Base-by-base conservation (phyloP, 2,113 vertebrate genomes). In the Apteryx owenii region DNA sequence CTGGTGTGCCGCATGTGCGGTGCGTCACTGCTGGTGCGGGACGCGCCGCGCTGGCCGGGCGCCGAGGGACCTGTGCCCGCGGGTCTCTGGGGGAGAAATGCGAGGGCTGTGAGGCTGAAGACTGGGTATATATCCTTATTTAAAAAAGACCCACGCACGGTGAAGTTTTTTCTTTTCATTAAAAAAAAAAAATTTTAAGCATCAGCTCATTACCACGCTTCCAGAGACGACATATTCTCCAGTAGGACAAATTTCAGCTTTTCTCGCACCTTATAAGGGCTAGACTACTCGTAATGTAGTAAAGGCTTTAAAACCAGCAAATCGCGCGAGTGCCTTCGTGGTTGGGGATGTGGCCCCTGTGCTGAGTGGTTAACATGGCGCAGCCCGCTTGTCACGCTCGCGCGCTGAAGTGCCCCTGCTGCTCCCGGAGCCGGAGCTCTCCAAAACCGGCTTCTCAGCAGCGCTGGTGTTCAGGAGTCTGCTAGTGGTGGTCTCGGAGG, bases 171-270 rank as follows among this genome's bases (percentile, higher is more conserved):
- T 6, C 26, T n/a, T n/a, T 8, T 46, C 9, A 0, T 17, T 51
- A 5, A 21, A 16, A 65, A 21, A 21, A 50, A n/a, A 22, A 3
- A 46, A 23, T 3, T 56, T 29, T 40, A n/a, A n/a, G 9, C 8
- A 8, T 29, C 18, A 2, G 20, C 31, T n/a, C 10, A 0, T 8
- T 33, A 2, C 75, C 2, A 19, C 0, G 5, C 44, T 60, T 19
- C 66, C 16, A 9, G 36, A 42, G 42, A 0, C 2, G 2, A 2
- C 21, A 0, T 3, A 2, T 19, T 48, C 46, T 0, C 42, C 29
- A 2, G 18, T 48, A 48, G 46, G 46, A 9, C 46, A 28, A 5
- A 22, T 69, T 19, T 0, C 22, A 14, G 1, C 29, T 44, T 58
- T 9, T 31, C 25, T 29, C 5, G 0, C 0, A 3, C 56, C 21